Base-by-base conservation (phyloP, 2,888 invertebrate species). In the Argyresthia albistria region DNA sequence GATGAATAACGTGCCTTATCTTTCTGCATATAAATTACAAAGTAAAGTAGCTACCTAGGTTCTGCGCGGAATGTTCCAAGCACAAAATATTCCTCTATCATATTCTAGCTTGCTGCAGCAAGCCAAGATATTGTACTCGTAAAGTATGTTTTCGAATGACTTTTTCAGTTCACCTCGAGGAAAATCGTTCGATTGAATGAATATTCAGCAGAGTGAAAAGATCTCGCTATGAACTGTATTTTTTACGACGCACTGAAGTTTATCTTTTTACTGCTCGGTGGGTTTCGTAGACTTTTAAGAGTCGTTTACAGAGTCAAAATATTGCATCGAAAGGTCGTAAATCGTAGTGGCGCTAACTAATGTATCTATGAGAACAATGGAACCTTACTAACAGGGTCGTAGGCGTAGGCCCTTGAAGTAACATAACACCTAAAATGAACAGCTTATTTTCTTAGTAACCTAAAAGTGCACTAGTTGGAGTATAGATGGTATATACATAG, bases 191-290 rank as follows among this genome's bases (percentile, higher is more conserved):
- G 55, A 56, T 53, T 55, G 57, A 57, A 52, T 52, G 55, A 55
- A 55, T 57, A 54, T 54, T 43, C 57, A 55, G 53, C 52, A 58
- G 57, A 52, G 56, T 53, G 58, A 55, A 57, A 59, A 56, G 50
- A 59, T 56, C 53, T 56, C 4, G 52, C 53, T 57, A 59, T 55
- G 56, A 51, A 39, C 11, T 25, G 46, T 39, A 25, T 46, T 52
- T 50, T 51, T 51, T 50, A 50, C 10, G 50, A 12, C 45, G 14
- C 12, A 15, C 45, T 15, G 45, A 45, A 45, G 45, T 45, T 25
- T 45, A 45, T 45, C 45, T 45, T 45, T 45, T 45, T 45, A 45
- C 45, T 45, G 45, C 14, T 45, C 45, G 14, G 15, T 9, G 45
- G 12, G n/a, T 45, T 45, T 45, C 14, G 14, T 45, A 1, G 8